These are phyloP conservation scores for Takifugu rubripes DNA, from an alignment of 2,797 vertebrate species.

Conservation along the genomic window DNA sequence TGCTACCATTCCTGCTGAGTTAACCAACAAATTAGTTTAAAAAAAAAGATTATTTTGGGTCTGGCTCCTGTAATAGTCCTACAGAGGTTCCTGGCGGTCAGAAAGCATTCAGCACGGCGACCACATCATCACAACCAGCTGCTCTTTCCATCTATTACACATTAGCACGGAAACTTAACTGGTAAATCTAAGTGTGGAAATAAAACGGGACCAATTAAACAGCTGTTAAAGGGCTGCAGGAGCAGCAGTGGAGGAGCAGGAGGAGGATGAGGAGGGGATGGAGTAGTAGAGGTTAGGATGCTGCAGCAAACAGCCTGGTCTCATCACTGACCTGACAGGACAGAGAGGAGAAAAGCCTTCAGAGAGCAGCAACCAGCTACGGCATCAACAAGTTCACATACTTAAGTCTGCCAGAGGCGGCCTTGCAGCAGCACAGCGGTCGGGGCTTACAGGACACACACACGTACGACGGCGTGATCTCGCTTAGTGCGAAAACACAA, in stretches of 20 bases:
- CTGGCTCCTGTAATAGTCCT: too few species aligned
- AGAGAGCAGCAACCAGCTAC: conserved; percentile 38
- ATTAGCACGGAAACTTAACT: neutral
- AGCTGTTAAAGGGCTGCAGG: conserved; percentile 60
- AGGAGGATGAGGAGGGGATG: conserved; percentile 70
- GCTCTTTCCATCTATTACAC: too few species aligned
- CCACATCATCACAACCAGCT: too few species aligned
- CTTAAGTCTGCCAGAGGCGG: neutral
- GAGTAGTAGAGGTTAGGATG: conserved; percentile 73
- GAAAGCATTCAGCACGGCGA: too few species aligned
- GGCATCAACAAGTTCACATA: conserved; percentile 25
- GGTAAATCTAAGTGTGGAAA: too few species aligned
- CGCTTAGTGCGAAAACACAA: neutral
- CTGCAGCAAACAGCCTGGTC: conserved; percentile 78
- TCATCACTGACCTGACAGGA: conserved; percentile 92
- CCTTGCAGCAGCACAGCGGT: conserved; percentile 2
- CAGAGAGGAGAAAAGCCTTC: conserved; percentile 54
- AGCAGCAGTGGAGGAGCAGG: conserved; percentile 70
- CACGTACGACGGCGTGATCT: neutral
- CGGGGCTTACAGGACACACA: neutral
- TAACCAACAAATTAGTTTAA: too few species aligned
- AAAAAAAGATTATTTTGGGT: too few species aligned
- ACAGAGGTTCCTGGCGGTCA: too few species aligned
- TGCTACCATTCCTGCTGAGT: too few species aligned
- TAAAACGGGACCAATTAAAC: conserved; percentile 60